phyloP scores from a whole-genome alignment of 2,113 vertebrate genomes.

The Triplophysa rosa region DNA sequence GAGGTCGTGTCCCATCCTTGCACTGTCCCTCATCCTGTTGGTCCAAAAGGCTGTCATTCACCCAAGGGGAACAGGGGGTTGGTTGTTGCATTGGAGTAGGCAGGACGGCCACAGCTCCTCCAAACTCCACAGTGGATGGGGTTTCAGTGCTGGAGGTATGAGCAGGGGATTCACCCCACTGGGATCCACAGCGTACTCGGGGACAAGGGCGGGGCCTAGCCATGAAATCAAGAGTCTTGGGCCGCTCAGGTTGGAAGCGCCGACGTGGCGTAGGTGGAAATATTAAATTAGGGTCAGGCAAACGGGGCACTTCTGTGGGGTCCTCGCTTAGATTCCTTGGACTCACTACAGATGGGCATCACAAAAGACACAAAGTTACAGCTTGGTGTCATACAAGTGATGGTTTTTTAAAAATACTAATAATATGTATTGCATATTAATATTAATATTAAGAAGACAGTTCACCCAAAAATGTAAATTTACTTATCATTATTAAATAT shows the following conservation, averaged over 20 bases:
- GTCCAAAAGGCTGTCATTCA: constrained; percentile 84
- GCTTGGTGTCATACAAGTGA: too few species aligned
- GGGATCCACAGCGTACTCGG: constrained; percentile 82
- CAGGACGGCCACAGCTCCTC: constrained; percentile 81
- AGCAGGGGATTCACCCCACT: constrained; percentile 83
- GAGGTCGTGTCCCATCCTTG: constrained; percentile 86
- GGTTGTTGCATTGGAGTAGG: constrained; percentile 79
- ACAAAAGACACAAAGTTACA: not conserved
- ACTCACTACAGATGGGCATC: constrained; percentile 68
- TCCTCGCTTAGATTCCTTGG: constrained; percentile 82
- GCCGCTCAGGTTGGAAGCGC: constrained; percentile 89
- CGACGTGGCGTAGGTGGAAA: constrained; percentile 92
- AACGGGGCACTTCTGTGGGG: constrained; percentile 82
- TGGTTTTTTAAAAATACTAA: too few species aligned
- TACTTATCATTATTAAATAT: too few species aligned
- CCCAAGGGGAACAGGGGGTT: constrained; percentile 75
- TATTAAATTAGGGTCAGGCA: constrained; percentile 90
- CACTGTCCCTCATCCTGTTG: constrained; percentile 88
- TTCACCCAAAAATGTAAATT: too few species aligned
- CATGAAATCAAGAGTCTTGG: constrained; percentile 93
- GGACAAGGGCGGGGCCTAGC: constrained; percentile 90
- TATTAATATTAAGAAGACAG: too few species aligned
- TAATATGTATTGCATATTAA: too few species aligned
- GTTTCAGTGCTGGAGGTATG: constrained; percentile 94
- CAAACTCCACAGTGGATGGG: constrained; percentile 89